Percentiles rank a stretch among this genome's conserved stretches.
Conservation (phyloP, 2,113 vertebrate species). For the Larimichthys crocea region DNA sequence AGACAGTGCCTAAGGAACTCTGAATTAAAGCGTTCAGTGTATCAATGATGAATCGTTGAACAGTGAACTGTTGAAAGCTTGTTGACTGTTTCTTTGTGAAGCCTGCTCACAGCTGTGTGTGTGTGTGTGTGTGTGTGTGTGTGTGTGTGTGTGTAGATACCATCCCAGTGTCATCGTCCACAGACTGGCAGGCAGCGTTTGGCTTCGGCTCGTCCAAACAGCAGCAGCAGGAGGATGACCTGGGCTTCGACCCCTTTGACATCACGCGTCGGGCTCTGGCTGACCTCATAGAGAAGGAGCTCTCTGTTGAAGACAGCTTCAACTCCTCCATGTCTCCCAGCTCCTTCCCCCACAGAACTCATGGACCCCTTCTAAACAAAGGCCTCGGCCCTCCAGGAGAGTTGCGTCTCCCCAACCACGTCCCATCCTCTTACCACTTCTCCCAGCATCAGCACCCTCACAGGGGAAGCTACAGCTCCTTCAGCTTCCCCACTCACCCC, state of each 20-base stretch:
- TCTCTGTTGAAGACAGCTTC: conserved; percentile 13
- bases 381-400: background rate
- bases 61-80: background rate
- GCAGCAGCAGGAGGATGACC: conserved; percentile 94
- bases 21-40: background rate
- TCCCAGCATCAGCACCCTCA: conserved; percentile 17
- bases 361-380: background rate
- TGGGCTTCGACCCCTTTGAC: conserved; percentile 90
- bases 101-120: background rate
- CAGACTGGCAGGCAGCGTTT: conserved; percentile 96
- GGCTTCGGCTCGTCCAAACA: conserved; percentile 93
- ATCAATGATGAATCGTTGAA: background rate
- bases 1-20: background rate
- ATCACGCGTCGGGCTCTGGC: conserved; percentile 20
- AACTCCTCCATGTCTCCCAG: background rate
- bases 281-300: conserved; percentile 19
- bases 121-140: too few relatives aligned
- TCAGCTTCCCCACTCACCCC: conserved; percentile 90
- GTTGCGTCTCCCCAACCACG: background rate
- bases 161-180: conserved; percentile 94
- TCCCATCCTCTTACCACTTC: background rate
- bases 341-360: conserved; percentile 10
- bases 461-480: conserved; percentile 80
- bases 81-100: background rate
- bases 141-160: conserved; percentile 83